Percentiles rank a stretch among this genome's conserved stretches.
phyloP scores from a whole-genome alignment of 2,888 invertebrate genomes.

The Neocrepidodera transversa region DNA sequence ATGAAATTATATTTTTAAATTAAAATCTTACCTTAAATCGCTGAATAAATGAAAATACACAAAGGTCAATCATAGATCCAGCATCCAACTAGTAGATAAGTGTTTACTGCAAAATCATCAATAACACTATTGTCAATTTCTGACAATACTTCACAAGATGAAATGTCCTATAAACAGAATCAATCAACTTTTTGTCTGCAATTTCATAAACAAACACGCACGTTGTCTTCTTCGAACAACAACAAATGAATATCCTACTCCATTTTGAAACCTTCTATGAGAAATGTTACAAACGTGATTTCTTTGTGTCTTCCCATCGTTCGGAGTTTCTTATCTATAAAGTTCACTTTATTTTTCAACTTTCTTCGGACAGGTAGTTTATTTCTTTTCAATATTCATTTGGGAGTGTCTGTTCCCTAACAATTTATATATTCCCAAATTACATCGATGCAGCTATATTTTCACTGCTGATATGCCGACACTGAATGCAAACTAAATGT shows the following conservation, averaged over 20 bases:
- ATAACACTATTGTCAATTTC: conserved; percentile 35
- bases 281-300: conserved; percentile 52
- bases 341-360: conserved; percentile 47
- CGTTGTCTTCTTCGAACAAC: conserved; percentile 49
- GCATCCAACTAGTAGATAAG: conserved; percentile 43
- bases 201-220: conserved; percentile 38
- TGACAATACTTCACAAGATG: conserved; percentile 28
- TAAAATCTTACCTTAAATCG: conserved; percentile 41
- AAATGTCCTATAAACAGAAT: conserved; percentile 20
- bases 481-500: conserved; percentile 42
- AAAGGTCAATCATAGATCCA: conserved; percentile 49
- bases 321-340: conserved; percentile 45
- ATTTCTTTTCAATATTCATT: conserved; percentile 47
- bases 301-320: conserved; percentile 51
- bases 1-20: neutral
- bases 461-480: conserved; percentile 45
- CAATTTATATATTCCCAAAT: conserved; percentile 51
- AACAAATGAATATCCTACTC: conserved; percentile 57
- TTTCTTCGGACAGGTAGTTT: conserved; percentile 49
- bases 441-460: conserved; percentile 50
- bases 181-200: conserved; percentile 16
- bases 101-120: conserved; percentile 32
- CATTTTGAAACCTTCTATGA: conserved; percentile 57
- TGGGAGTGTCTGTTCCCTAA: conserved; percentile 54
- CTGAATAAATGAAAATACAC: conserved; percentile 41